Evolutionary conservation across 2,888 invertebrate genomes (phyloP), one percentile per base, ranked within the genome.

Genomic region (Gnatocerus cornutus): DNA sequence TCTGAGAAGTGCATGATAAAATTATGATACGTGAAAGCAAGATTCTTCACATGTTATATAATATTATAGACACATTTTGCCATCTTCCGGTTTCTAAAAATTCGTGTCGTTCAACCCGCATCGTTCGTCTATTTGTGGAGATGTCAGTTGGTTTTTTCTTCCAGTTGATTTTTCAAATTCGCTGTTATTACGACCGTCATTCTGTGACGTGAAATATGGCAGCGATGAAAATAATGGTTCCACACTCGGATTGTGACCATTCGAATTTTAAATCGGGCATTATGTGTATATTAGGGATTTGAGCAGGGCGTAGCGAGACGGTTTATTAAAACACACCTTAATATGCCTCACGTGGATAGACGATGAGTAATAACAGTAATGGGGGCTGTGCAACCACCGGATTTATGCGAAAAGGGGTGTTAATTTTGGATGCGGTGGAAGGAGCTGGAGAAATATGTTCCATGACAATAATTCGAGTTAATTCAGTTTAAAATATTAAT

Each of bases 321-420:
- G 27, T 53, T 53, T 53, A 53, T 53, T 58, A 45, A 43, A 58
- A 43, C 58, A 58, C 58, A 58, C 58, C 58, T 58, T 58, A 58
- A 58, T 58, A 58, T 58, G 58, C 58, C 21, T 58, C 43, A 58
- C 58, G 45, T 45, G 41, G 45, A 52, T 30, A 58, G 58, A 58
- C 58, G 58, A 41, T 58, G 58, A 58, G 58, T 58, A 58, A 58
- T 58, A 45, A 43, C 13, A 10, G 52, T 33, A 52, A 52, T 30
- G 16, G 16, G 16, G 13, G 21, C n/a, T 52, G 27, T 16, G 27
- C 16, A 21, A 27, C 16, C 12, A 21, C 50, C 21, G 21, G 21
- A 21, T 21, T 21, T 21, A 21, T 21, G 21, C 2, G 2, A 21
- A 21, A 21, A 1, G 4, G 21, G 21, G 33, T 33, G n/a, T 9